phyloP scores from a whole-genome alignment of 2,113 vertebrate species.

The Calypte anna region DNA sequence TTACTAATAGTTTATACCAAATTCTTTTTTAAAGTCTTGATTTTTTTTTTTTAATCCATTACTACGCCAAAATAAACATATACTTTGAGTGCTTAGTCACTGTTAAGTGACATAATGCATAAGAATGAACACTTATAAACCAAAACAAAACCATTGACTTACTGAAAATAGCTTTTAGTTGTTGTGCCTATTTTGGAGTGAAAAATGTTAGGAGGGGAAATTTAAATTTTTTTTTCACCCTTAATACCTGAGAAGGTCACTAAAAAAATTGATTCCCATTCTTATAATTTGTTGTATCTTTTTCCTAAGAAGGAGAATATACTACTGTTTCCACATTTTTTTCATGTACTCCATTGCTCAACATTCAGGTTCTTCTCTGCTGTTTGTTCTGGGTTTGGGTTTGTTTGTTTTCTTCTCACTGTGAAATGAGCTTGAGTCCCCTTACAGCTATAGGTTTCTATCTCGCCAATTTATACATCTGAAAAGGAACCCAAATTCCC shows the following conservation, averaged over 20 bases:
- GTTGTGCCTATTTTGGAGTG: neutral
- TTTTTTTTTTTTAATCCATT: neutral
- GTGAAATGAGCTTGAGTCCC: neutral
- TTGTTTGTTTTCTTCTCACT: neutral
- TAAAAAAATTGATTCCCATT: neutral
- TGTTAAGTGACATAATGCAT: rapidly evolving
- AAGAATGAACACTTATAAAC: neutral
- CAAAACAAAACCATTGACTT: neutral
- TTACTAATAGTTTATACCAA: neutral
- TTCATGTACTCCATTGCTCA: neutral
- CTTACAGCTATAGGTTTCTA: neutral
- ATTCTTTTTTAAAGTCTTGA: neutral
- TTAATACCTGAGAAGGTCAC: neutral
- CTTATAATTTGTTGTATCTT: neutral
- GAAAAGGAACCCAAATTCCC: neutral
- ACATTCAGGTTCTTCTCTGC: neutral
- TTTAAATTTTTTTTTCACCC: neutral
- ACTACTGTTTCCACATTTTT: neutral
- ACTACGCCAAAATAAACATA: neutral
- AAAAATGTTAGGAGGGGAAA: neutral
- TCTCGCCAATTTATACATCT: neutral
- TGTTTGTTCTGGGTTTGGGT: neutral
- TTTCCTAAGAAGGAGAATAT: neutral
- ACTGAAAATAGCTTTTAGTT: neutral
- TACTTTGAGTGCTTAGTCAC: neutral